Percentiles rank a stretch among this genome's conserved stretches.
Evolutionary conservation across 2,888 invertebrate species (phyloP).

Genomic region (Carcina quercana): DNA sequence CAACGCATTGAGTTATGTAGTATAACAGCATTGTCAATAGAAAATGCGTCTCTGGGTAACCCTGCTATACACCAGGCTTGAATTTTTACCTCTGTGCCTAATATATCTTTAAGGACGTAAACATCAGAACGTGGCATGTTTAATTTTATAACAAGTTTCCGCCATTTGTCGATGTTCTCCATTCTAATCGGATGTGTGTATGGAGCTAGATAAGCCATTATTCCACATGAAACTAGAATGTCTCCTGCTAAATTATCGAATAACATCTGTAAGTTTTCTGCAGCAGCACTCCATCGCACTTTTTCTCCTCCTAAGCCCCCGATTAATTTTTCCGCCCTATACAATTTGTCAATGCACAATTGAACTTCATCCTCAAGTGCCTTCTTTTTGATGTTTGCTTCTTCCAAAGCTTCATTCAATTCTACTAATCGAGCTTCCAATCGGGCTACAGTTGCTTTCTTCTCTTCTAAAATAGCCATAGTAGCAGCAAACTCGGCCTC

Average conservation of each 20-base stretch:
- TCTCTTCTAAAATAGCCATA: slow-evolving; percentile 89
- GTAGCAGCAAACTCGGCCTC: slow-evolving; percentile 88
- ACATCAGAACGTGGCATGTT: slow-evolving; percentile 85
- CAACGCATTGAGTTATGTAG: slow-evolving; percentile 84
- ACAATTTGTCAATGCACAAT: slow-evolving; percentile 87
- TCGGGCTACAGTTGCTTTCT: slow-evolving; percentile 83
- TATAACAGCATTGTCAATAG: slow-evolving; percentile 89
- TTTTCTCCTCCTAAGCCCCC: slow-evolving; percentile 92
- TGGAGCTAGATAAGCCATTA: slow-evolving; percentile 92
- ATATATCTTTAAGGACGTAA: slow-evolving; percentile 81
- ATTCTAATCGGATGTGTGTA: slow-evolving; percentile 82
- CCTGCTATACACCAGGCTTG: slow-evolving; percentile 90
- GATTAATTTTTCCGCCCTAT: slow-evolving; percentile 90
- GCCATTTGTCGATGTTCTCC: slow-evolving; percentile 81
- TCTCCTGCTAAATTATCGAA: slow-evolving; percentile 92
- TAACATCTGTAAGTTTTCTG: slow-evolving; percentile 81
- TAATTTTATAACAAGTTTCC: slow-evolving; percentile 76
- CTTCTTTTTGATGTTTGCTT: slow-evolving; percentile 78
- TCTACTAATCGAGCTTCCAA: slow-evolving; percentile 85
- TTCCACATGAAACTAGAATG: slow-evolving; percentile 89
- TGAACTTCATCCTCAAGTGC: slow-evolving; percentile 83
- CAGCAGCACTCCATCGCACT: slow-evolving; percentile 86
- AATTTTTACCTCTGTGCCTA: slow-evolving; percentile 91
- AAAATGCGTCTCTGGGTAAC: slow-evolving; percentile 86
- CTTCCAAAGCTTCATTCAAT: slow-evolving; percentile 79